Conservation (phyloP, 2,113 vertebrate species). For the Rhipidura dahli region DNA sequence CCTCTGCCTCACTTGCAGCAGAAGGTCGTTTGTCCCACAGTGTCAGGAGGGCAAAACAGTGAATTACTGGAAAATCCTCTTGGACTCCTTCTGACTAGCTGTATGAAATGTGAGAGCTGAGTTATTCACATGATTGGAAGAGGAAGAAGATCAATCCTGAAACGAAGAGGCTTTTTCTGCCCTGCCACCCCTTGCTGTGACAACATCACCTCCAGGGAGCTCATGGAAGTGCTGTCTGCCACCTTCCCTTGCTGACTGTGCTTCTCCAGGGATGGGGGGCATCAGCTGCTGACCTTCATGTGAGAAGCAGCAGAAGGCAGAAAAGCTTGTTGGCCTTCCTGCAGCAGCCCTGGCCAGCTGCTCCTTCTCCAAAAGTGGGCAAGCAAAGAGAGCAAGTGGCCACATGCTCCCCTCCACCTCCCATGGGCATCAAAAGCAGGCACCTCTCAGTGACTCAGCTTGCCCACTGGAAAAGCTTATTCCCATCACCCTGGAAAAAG, state of each 20-base stretch:
- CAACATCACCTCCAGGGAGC: accelerated
- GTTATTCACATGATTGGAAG: neutral
- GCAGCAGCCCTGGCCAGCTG: neutral
- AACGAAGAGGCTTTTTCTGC: neutral
- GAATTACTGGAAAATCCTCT: neutral
- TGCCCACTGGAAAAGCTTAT: neutral
- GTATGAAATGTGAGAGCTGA: neutral
- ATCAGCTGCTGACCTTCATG: neutral
- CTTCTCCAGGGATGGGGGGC: neutral
- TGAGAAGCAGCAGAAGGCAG: neutral
- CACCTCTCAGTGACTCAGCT: neutral
- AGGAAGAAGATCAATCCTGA: neutral
- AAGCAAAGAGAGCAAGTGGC: accelerated
- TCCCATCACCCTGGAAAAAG: neutral
- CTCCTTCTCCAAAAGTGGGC: neutral
- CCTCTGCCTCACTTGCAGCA: neutral
- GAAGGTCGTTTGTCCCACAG: neutral
- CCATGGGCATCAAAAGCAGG: neutral
- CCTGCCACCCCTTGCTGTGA: neutral
- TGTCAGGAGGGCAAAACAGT: neutral
- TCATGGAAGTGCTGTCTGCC: neutral
- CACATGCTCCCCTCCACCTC: neutral
- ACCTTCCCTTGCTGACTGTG: neutral
- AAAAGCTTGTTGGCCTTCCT: neutral
- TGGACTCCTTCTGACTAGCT: neutral